These are phyloP conservation scores for Pammene aurita DNA, from an alignment of 2,888 invertebrate species.

Conservation along the genomic window DNA sequence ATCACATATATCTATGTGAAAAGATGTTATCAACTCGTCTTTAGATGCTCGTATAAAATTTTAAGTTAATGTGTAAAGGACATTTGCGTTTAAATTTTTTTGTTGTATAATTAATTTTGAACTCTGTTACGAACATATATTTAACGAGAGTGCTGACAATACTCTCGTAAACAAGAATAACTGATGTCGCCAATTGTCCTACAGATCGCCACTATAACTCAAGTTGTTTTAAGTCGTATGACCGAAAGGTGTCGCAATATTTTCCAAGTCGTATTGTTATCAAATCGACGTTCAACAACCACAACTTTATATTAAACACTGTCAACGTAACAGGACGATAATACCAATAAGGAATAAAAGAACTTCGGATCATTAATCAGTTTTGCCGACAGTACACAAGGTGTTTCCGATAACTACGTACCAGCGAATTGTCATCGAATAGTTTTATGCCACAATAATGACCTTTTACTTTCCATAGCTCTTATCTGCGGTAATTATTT, in stretches of 20 bases:
- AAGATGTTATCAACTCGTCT: too few relatives aligned
- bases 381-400: constrained; percentile 55
- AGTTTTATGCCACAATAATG: constrained; percentile 30
- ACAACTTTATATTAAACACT: not conserved
- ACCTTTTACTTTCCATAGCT: not conserved
- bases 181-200: constrained; percentile 1
- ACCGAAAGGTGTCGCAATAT: not conserved
- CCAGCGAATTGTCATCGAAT: constrained; percentile 52
- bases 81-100: too few relatives aligned
- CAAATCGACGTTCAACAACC: not conserved
- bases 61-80: too few relatives aligned
- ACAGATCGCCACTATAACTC: not conserved
- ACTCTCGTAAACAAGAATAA: constrained; percentile 5
- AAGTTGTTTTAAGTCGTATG: not conserved
- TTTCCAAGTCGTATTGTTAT: not conserved
- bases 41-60: too few relatives aligned
- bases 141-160: too few relatives aligned
- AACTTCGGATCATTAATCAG: constrained; percentile 15
- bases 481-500: not conserved
- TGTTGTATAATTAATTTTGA: too few relatives aligned
- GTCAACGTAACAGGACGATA: not conserved
- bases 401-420: constrained; percentile 66
- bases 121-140: too few relatives aligned
- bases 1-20: too few relatives aligned
- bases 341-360: not conserved